These are phyloP conservation scores for Lithosia quadra DNA, from an alignment of 2,888 invertebrate genomes.

Conservation along the genomic window DNA sequence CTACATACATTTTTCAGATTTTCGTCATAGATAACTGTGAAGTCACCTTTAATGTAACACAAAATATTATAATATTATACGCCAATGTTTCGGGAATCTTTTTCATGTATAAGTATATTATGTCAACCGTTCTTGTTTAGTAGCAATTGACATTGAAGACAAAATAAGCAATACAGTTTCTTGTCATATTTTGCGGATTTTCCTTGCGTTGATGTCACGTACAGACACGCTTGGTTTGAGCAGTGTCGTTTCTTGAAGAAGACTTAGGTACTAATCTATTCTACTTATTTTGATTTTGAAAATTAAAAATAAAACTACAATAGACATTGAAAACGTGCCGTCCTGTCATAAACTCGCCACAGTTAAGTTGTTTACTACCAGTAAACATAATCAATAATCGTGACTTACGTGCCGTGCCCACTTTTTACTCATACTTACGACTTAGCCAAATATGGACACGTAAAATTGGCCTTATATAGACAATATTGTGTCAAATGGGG, in stretches of 20 bases:
- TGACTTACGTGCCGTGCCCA: conserved; percentile 73
- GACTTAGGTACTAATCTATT: no score
- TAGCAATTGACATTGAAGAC: background rate
- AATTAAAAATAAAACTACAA: background rate
- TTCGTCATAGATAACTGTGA: background rate
- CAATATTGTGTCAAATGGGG: conserved; percentile 51
- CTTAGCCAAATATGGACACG: conserved; percentile 66
- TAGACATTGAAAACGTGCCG: conserved; percentile 63
- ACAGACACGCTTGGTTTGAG: background rate
- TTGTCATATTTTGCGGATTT: background rate
- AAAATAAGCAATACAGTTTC: background rate
- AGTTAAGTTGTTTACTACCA: conserved; percentile 79
- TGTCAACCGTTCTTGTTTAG: no score
- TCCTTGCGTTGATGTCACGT: background rate
- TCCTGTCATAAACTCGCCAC: conserved; percentile 62
- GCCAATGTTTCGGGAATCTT: background rate
- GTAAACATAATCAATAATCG: conserved; percentile 83
- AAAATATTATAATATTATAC: background rate
- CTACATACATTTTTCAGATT: background rate
- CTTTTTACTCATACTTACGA: conserved; percentile 73
- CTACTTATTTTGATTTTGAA: background rate
- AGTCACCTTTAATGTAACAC: background rate
- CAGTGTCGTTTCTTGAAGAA: background rate
- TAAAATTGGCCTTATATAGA: conserved; percentile 53
- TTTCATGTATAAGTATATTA: background rate